Evolutionary conservation across 1,140 invertebrate species (phyloP).

Genomic region (Spodoptera litura): DNA sequence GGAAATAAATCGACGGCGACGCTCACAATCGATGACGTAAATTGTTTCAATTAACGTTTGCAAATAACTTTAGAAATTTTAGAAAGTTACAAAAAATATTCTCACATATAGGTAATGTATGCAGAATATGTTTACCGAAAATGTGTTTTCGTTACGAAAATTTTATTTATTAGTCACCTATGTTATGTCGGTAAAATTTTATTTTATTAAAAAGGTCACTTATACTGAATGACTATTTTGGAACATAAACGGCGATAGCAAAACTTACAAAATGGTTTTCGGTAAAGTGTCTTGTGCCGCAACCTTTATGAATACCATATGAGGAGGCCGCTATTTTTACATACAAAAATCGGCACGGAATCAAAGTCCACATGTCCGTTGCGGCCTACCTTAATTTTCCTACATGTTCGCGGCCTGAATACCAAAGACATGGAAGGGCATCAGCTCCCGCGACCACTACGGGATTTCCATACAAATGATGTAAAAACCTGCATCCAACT

Average conservation of each 20-base stretch:
- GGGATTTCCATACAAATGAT: slow-evolving; percentile 72
- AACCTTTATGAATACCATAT: slow-evolving; percentile 77
- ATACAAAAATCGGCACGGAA: slow-evolving; percentile 77
- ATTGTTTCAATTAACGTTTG: background rate
- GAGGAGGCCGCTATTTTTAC: slow-evolving; percentile 73
- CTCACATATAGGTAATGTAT: slow-evolving; percentile 21
- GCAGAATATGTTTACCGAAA: slow-evolving; percentile 26
- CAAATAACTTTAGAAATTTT: slow-evolving; percentile 18
- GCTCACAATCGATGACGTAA: background rate
- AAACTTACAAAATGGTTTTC: slow-evolving; percentile 52
- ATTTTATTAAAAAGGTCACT: slow-evolving; percentile 46
- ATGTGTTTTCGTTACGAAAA: slow-evolving; percentile 20
- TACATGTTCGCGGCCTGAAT: slow-evolving; percentile 70
- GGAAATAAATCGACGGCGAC: background rate
- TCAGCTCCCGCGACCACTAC: slow-evolving; percentile 62
- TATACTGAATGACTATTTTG: slow-evolving; percentile 36
- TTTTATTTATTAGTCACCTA: slow-evolving; percentile 39
- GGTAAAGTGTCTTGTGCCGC: slow-evolving; percentile 61
- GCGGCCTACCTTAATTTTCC: slow-evolving; percentile 81
- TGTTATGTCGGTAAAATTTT: slow-evolving; percentile 12
- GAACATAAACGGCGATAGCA: slow-evolving; percentile 46
- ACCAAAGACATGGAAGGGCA: slow-evolving; percentile 73
- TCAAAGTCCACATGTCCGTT: slow-evolving; percentile 78
- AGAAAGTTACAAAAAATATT: slow-evolving; percentile 22
- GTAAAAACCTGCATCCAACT: slow-evolving; percentile 54